These are phyloP conservation scores for Scolopax bukidnonensis DNA, from an alignment of 2,797 vertebrate genomes.

Conservation along the genomic window DNA sequence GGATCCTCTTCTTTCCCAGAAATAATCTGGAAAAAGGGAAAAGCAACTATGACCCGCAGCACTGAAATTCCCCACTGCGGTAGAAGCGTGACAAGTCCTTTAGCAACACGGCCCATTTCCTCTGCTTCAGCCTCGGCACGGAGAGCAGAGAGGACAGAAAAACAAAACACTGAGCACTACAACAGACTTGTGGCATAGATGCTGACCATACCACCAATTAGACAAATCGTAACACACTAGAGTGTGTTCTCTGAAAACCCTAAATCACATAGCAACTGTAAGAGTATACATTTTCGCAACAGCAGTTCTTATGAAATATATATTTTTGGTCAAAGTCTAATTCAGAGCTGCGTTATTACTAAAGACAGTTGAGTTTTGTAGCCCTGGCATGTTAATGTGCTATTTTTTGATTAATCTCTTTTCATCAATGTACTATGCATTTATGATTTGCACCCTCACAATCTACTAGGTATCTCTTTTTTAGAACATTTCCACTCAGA, in stretches of 20 bases:
- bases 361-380: background rate
- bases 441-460: background rate
- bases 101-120: background rate
- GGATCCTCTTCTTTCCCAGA: conserved; percentile 10
- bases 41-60: background rate
- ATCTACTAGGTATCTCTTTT: background rate
- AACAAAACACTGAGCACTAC: background rate
- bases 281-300: background rate
- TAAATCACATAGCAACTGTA: conserved; percentile 9
- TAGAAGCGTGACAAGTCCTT: accelerated
- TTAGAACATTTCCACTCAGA: background rate
- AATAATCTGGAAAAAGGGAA: background rate
- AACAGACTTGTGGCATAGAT: conserved; percentile 3
- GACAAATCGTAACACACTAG: background rate
- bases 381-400: background rate
- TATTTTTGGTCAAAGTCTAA: background rate
- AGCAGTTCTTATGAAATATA: background rate
- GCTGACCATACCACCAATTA: conserved; percentile 7
- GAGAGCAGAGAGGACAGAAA: background rate
- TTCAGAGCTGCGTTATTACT: background rate
- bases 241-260: background rate
- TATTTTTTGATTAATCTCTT: background rate
- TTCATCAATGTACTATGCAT: background rate
- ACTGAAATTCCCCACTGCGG: background rate
- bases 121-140: background rate